Conservation (phyloP, 2,113 vertebrate genomes). For the Paracyprichromis sp. region DNA sequence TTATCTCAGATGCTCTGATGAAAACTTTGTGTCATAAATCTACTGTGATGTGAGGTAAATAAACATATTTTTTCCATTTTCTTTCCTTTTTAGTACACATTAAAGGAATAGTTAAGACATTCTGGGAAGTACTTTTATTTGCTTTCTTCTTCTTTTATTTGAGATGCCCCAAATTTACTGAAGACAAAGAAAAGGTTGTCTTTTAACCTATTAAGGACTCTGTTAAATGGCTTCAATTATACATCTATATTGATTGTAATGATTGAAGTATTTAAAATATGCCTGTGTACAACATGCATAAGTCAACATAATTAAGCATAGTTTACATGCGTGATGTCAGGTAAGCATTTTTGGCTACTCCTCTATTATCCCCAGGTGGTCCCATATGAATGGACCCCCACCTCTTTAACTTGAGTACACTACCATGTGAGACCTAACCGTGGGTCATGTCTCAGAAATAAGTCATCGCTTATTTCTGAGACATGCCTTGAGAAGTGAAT, state of each 20-base stretch:
- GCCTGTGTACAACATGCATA: not conserved
- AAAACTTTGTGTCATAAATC: not conserved
- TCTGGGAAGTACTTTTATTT: not conserved
- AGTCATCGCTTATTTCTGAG: not conserved
- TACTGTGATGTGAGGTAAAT: not conserved
- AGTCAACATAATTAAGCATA: not conserved
- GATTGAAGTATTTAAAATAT: not conserved
- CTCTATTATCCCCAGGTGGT: not conserved
- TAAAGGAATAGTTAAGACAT: not conserved
- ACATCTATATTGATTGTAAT: not conserved
- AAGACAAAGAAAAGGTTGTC: not conserved
- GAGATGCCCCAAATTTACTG: not conserved
- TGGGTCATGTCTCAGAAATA: not conserved
- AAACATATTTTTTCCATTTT: not conserved
- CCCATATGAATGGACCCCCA: not conserved
- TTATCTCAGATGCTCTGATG: not conserved
- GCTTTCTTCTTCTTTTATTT: not conserved
- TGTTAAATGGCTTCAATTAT: not conserved
- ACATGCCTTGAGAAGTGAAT: not conserved
- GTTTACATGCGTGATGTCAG: not conserved
- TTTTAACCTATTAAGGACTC: not conserved
- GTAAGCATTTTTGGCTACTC: not conserved
- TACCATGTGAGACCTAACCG: not conserved
- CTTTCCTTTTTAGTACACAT: not conserved
- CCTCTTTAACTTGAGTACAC: not conserved